Conservation (phyloP, 1,140 invertebrate genomes). For the Orius insidiosus region DNA sequence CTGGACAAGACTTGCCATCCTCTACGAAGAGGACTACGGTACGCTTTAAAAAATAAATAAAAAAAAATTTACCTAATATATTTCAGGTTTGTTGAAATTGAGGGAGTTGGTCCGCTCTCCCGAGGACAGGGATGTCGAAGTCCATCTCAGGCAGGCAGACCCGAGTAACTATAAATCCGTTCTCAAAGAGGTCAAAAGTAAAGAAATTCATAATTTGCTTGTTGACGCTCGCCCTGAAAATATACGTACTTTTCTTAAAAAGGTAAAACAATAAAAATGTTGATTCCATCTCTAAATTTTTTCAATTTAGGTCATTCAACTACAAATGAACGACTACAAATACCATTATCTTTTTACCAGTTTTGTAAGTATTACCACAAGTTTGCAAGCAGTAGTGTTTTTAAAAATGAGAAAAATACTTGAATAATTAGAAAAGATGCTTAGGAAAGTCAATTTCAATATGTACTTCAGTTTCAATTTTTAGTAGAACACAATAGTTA, state of each 20-base stretch:
- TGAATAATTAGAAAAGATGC: too few relatives aligned
- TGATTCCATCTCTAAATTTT: background rate
- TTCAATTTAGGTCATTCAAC: conserved; percentile 35
- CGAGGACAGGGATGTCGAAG: conserved; percentile 31
- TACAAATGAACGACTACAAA: conserved; percentile 51
- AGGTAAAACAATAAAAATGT: conserved; percentile 26
- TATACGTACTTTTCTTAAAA: conserved; percentile 39
- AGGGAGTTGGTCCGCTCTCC: conserved; percentile 31
- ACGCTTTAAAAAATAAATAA: too few relatives aligned
- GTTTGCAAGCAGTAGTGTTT: background rate
- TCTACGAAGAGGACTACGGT: conserved; percentile 58
- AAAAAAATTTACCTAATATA: background rate
- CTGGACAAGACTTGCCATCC: conserved; percentile 51
- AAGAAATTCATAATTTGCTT: conserved; percentile 40
- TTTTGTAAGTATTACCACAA: conserved; percentile 36
- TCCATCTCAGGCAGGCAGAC: conserved; percentile 37
- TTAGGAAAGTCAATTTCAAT: too few relatives aligned
- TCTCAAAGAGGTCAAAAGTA: conserved; percentile 37
- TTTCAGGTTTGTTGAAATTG: conserved; percentile 39
- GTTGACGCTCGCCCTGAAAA: conserved; percentile 38
- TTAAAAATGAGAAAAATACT: too few relatives aligned
- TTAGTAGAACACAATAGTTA: background rate
- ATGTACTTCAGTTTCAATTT: background rate
- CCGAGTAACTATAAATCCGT: conserved; percentile 36
- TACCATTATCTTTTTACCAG: conserved; percentile 52